Evolutionary conservation across 2,113 vertebrate genomes (phyloP).

Genomic region (human): GRCh38 chr5:146077001-146077500

Average conservation of each 20-base stretch:
- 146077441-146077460: conserved; percentile 23
- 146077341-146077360: background rate
- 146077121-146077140: background rate
- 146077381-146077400: conserved; percentile 35
- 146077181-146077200: background rate
- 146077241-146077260: background rate
- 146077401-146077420: conserved; percentile 38
- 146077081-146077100: background rate
- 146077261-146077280: too few species aligned
- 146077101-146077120: background rate
- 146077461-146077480: background rate
- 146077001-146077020: background rate
- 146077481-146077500: conserved; percentile 39
- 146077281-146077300: background rate
- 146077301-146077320: background rate
- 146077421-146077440: conserved; percentile 36
- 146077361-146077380: background rate
- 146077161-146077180: background rate
- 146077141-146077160: background rate
- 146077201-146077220: background rate
- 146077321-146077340: background rate
- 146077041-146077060: background rate
- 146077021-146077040: background rate
- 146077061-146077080: background rate
- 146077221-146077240: background rate